phyloP scores from a whole-genome alignment of 2,797 vertebrate species.

The Aulostomus chinensis region DNA sequence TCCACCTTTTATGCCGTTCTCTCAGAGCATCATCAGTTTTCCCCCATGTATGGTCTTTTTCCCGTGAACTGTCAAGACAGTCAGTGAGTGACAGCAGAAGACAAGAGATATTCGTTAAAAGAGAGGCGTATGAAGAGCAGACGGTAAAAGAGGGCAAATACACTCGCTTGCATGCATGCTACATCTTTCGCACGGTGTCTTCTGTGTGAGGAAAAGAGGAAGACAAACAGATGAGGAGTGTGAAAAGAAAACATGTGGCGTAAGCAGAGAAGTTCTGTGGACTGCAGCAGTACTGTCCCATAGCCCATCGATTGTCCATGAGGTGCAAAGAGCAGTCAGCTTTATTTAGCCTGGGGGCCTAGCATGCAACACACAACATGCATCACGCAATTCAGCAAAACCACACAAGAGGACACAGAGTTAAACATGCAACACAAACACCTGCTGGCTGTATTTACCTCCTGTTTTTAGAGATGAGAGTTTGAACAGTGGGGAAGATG shows the following conservation, averaged over 20 bases:
- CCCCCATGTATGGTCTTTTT: conserved; percentile 28
- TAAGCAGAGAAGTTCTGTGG: conserved; percentile 51
- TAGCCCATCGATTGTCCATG: conserved; percentile 38
- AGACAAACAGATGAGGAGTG: conserved; percentile 26
- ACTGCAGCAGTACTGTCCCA: conserved; percentile 45
- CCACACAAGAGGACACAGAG: not conserved
- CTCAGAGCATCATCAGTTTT: conserved; percentile 31
- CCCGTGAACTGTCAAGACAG: conserved; percentile 27
- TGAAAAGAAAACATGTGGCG: conserved; percentile 38
- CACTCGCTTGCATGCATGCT: not conserved
- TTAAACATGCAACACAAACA: not conserved
- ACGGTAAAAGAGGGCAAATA: conserved; percentile 6
- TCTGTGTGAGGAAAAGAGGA: conserved; percentile 9
- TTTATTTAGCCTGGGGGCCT: conserved; percentile 11
- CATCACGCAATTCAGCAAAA: conserved; percentile 9
- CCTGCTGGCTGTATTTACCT: no score
- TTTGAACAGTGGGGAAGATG: no score
- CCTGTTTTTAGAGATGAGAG: no score
- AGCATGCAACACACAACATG: conserved; percentile 10
- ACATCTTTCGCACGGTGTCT: conserved; percentile 22
- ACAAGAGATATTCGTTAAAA: conserved; percentile 21
- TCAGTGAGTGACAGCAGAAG: conserved; percentile 41
- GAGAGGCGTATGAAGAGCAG: conserved; percentile 7
- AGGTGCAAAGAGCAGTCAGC: conserved; percentile 42
- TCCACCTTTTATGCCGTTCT: conserved; percentile 50